Evolutionary conservation across 2,797 vertebrate species (phyloP).

Genomic region (Odontamblyopus lacepedii): DNA sequence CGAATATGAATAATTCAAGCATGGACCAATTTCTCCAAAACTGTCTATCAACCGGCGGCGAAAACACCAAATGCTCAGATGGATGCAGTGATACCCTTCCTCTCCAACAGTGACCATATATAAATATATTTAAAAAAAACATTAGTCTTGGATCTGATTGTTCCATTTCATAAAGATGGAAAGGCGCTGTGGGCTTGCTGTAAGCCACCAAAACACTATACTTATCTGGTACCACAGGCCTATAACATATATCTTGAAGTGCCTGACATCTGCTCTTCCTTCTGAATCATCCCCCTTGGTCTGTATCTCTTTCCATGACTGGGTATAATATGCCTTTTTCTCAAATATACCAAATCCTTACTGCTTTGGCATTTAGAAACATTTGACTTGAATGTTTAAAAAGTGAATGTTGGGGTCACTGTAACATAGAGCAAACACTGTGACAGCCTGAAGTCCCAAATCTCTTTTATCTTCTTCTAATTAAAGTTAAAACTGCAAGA

Average conservation of each 20-base stretch:
- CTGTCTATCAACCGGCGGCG: neutral
- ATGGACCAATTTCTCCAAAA: constrained; percentile 10
- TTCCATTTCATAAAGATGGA: constrained; percentile 3
- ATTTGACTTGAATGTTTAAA: constrained; percentile 28
- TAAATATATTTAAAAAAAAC: neutral
- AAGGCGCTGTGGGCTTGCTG: constrained; percentile 18
- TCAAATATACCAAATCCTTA: constrained; percentile 27
- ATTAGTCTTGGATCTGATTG: neutral
- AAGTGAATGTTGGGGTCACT: constrained; percentile 13
- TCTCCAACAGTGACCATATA: neutral
- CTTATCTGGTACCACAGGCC: constrained; percentile 42
- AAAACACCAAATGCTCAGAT: constrained; percentile 8
- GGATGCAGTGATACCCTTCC: neutral
- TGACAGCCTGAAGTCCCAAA: neutral
- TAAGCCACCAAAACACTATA: constrained; percentile 10
- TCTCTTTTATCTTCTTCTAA: neutral
- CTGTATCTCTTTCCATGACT: constrained; percentile 33
- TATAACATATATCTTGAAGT: constrained; percentile 39
- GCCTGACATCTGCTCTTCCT: constrained; percentile 28
- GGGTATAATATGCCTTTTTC: constrained; percentile 50
- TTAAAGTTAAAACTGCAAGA: constrained; percentile 10
- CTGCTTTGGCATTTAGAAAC: constrained; percentile 20
- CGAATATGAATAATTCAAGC: constrained; percentile 10
- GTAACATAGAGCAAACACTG: neutral
- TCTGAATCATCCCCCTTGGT: constrained; percentile 37